These are phyloP conservation scores for Tineola bisselliella DNA, from an alignment of 2,888 invertebrate species.

Conservation along the genomic window DNA sequence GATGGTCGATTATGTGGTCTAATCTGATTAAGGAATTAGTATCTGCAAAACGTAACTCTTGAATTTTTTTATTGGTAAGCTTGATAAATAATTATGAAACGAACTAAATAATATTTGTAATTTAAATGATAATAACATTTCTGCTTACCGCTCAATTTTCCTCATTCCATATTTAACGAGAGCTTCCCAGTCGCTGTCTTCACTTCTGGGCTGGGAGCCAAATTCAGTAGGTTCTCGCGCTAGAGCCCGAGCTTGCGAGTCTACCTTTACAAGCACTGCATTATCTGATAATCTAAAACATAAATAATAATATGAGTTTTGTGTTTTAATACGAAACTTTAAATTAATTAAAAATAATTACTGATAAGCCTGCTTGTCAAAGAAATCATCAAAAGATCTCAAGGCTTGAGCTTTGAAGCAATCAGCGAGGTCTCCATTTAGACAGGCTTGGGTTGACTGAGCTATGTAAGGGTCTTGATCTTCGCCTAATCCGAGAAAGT, in stretches of 20 bases:
- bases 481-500: slow-evolving; percentile 82
- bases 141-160: slow-evolving; percentile 71
- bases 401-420: slow-evolving; percentile 86
- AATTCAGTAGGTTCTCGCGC: slow-evolving; percentile 78
- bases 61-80: too few species aligned
- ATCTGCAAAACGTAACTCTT: too few species aligned
- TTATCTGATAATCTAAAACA: slow-evolving; percentile 72
- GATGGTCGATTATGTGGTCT: too few species aligned
- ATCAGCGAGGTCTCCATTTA: slow-evolving; percentile 83
- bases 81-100: too few species aligned
- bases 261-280: slow-evolving; percentile 75
- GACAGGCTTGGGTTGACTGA: slow-evolving; percentile 76
- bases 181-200: slow-evolving; percentile 84
- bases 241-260: slow-evolving; percentile 74
- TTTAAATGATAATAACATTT: too few species aligned
- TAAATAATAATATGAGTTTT: slow-evolving; percentile 5
- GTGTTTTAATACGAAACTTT: too few species aligned
- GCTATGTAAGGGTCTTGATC: slow-evolving; percentile 83
- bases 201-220: slow-evolving; percentile 74
- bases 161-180: slow-evolving; percentile 80
- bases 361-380: slow-evolving; percentile 71
- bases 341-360: slow-evolving; percentile 27
- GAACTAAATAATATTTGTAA: too few species aligned
- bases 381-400: slow-evolving; percentile 80
- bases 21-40: too few species aligned